Base-by-base conservation (phyloP, 2,113 vertebrate genomes). In the Elanoides forficatus region DNA sequence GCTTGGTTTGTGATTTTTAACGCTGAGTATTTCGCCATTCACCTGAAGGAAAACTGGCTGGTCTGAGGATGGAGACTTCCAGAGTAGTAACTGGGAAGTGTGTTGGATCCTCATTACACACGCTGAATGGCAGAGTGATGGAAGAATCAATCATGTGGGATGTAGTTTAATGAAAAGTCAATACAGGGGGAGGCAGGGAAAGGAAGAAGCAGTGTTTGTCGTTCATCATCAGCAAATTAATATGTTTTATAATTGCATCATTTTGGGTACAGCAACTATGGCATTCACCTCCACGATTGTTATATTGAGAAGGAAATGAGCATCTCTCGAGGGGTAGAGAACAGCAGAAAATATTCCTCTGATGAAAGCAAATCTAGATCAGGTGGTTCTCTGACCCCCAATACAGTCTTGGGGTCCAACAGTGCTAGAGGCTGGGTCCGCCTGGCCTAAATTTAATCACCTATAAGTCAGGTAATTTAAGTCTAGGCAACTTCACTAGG, bases 151-250 rank as follows among this genome's bases (percentile, higher is more conserved):
- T 91, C 65, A 7, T 8, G 18, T 0, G 2, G 74, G 68, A 36
- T 58, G 38, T 12, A 26, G 26, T 60, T 72, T 56, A 86, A 47
- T 91, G 87, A 63, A 89, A 91, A 90, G 73, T 85, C 91, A 91
- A 12, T 90, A 58, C 23, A 50, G n/a, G 60, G 43, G 15, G n/a
- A 73, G 34, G 27, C 27, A 84, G 63, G 50, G 68, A 81, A 34
- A 43, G 72, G 89, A 73, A 89, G 36, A 56, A 71, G 13, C 16
- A 6, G 3, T 59, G 56, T 87, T 79, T 94, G 47, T n/a, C 43
- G 90, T 90, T 82, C n/a, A 88, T 47, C 62, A 68, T 4, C 23
- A 63, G 52, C 18, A 82, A 79, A 68, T 80, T 52, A 60, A 27
- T 9, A 12, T 17, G 26, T 14, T 79, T 85, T 72, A 42, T 74